These are phyloP conservation scores for Chaetodon trifascialis DNA, from an alignment of 2,113 vertebrate species.

Conservation along the genomic window DNA sequence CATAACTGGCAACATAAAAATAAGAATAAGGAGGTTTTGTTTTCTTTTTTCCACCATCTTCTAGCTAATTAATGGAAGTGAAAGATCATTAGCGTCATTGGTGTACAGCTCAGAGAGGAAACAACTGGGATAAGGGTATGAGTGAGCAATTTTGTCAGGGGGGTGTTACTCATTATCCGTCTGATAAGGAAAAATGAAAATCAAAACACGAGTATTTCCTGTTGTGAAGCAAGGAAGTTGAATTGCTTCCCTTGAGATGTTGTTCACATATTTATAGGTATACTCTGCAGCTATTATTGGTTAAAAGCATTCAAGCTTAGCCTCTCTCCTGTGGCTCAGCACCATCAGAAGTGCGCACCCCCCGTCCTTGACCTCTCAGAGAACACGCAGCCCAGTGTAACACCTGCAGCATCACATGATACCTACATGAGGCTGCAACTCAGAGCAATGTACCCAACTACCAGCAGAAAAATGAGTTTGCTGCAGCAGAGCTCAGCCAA, in stretches of 20 bases:
- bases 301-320: no score
- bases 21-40: neutral
- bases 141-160: neutral
- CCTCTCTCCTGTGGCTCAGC: no score
- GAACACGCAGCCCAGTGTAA: no score
- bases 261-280: neutral
- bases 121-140: neutral
- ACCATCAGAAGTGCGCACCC: no score
- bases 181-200: neutral
- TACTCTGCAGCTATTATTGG: no score
- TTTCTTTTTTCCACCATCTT: neutral
- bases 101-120: neutral
- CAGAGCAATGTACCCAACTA: no score
- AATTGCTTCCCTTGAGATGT: neutral
- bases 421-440: no score
- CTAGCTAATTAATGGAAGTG: conserved; percentile 5
- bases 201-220: neutral
- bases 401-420: no score
- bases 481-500: neutral
- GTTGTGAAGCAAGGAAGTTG: neutral
- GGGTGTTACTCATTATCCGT: neutral
- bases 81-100: conserved; percentile 20
- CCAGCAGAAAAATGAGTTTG: neutral
- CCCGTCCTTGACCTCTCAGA: no score
- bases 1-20: conserved; percentile 15